phyloP scores from a whole-genome alignment of 2,888 invertebrate species.

The Phortica okadai region DNA sequence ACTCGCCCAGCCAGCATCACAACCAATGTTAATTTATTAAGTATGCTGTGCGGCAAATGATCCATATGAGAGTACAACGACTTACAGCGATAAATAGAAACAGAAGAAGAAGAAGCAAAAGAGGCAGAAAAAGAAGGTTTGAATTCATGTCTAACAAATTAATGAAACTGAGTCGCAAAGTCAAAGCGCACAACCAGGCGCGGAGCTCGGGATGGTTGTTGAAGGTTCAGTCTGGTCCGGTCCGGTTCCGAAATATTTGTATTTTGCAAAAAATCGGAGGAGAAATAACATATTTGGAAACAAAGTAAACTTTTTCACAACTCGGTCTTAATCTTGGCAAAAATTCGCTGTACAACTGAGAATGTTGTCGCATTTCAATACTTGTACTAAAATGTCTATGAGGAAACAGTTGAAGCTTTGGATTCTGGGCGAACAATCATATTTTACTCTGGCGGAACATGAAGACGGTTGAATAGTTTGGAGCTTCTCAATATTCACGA shows the following conservation, averaged over 20 bases:
- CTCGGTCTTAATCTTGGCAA: background rate
- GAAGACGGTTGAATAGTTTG: too few relatives aligned
- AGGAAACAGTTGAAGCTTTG: too few relatives aligned
- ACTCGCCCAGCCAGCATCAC: background rate
- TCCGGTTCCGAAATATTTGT: background rate
- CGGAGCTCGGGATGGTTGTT: too few relatives aligned
- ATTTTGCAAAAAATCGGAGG: background rate
- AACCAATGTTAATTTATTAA: conserved; percentile 68
- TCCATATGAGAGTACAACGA: background rate
- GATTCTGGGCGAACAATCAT: too few relatives aligned
- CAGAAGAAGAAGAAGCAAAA: background rate
- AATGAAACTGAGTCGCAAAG: conserved; percentile 22
- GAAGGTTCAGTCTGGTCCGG: too few relatives aligned
- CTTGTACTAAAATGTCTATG: too few relatives aligned
- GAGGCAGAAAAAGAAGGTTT: background rate
- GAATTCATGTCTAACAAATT: conserved; percentile 31
- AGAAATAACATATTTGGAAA: too few relatives aligned
- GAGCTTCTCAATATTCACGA: too few relatives aligned
- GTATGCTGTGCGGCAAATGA: conserved; percentile 37
- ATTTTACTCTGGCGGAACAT: too few relatives aligned
- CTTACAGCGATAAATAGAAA: background rate
- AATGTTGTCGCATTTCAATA: too few relatives aligned
- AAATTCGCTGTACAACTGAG: background rate
- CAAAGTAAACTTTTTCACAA: too few relatives aligned
- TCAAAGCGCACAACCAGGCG: background rate